Evolutionary conservation across 53 echinoderm and acorn worm species (phyloP), one percentile per base, ranked within the genome.

Genomic region (Luidia sarsii): DNA sequence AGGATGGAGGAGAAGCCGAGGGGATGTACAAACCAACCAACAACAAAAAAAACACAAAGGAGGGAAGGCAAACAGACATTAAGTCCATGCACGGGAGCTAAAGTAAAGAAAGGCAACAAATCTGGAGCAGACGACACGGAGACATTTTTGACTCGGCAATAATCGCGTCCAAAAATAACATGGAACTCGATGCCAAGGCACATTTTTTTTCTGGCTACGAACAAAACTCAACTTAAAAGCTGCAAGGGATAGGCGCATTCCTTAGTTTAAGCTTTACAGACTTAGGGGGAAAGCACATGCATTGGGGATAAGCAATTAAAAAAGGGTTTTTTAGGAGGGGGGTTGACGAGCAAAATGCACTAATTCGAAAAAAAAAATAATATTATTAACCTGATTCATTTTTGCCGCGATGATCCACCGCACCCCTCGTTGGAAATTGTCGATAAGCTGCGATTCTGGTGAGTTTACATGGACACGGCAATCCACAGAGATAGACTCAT

Each of bases 351-450:
- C 57, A 56, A 24, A 15, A 53, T 56, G 36, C 27, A 35, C 38
- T 16, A 74, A 77, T 41, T 31, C n/a, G 53, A 48, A 48, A 32
- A 20, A 45, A 29, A 29, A 77, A 77, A 33, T n/a, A n/a, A n/a
- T n/a, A n/a, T n/a, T n/a, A n/a, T 61, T 77, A 49, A 77, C 77
- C 77, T 77, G 77, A 61, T 77, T 77, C 77, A 77, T 77, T 59
- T 70, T 77, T 77, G 77, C 59, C 61, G 77, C 77, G 61, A 77
- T 27, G 77, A n/a, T n/a, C n/a, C 77, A 77, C 77, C 77, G 60
- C 77, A 77, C 77, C 60, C n/a, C 60, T 77, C 45, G 48, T 13
- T 77, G 57, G 16, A 9, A 61, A 61, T 21, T 43, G 61, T 32
- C 25, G 62, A 39, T 48, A 31, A 46, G 55, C 34, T 49, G 59